Evolutionary conservation across 2,797 vertebrate species (phyloP), one percentile per base, ranked within the genome.

Genomic region (Petrocephalus schoutedeni): DNA sequence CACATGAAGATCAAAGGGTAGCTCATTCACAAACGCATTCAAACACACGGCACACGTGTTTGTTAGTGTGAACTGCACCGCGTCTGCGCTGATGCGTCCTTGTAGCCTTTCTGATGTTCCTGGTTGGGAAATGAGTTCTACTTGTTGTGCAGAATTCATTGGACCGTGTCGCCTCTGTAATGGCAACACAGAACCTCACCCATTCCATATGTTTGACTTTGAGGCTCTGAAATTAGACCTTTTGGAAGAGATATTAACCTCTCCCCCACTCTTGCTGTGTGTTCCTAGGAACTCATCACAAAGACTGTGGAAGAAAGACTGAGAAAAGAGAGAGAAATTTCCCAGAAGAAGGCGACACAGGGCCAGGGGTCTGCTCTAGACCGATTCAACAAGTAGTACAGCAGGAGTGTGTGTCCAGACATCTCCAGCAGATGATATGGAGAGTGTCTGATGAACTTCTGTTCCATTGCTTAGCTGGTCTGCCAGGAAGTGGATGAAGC

Each of bases 1-100:
- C 95, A 28, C 92, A 96, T 0, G 93, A 95, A 89, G 95, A 97
- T 87, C 95, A 96, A 91, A 95, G 97, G 94, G 97, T 98, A 90
- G 28, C 53, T 64, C 54, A 41, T 32, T 58, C 45, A 85, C 3
- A 5, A 16, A 56, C 83, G 8, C 51, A 7, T 45, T 51, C 19
- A 77, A 6, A 28, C 10, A 80, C 2, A 21, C 80, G 10, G 41
- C 23, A 19, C 58, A 19, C 7, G 8, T 1, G 41, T 54, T 64
- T 2, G 32, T 80, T 49, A 53, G 45, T 32, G 71, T 10, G 19
- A 21, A 41, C 41, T 45, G 45, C 32, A 6, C 32, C 14, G 32
- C 67, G 14, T 74, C 32, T 74, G 32, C 14, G 32, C 32, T 16
- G 28, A 6, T 74, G 32, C 32, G 2, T 41, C 14, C 9, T 36